Evolutionary conservation across 2,797 vertebrate species (phyloP), one percentile per base, ranked within the genome.

Genomic region (Lerista edwardsae): DNA sequence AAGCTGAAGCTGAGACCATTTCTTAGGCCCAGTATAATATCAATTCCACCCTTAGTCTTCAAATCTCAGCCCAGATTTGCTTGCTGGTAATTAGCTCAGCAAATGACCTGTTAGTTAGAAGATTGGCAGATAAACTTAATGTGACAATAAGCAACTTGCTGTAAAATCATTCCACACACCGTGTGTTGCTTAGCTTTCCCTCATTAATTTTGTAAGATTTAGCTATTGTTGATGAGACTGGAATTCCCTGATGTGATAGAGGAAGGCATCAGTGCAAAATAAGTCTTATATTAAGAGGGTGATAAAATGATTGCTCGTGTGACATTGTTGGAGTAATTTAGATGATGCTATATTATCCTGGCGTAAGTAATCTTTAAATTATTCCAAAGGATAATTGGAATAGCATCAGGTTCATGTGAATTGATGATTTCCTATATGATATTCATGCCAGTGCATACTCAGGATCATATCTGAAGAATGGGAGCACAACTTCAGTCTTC

Each of bases 111-210:
- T 59, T 86, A 68, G 81, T 76, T 47, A 57, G 29, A 84, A 14
- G 75, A 82, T 0, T 80, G 72, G 14, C 79, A 34, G 79, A 74
- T 79, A 87, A 71, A 0, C 0, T 41, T 17, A 4, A 75, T 36
- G 57, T 31, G 59, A 44, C 89, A 36, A 74, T 57, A 44, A 67
- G 0, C 65, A 85, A 89, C 84, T 2, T 85, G 51, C 83, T 86
- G 65, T n/a, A 82, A 91, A 91, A 88, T 87, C 86, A 81, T 88
- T 64, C 6, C 84, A 41, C 69, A 14, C 39, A 89, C 82, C 86
- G 85, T 90, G 67, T 88, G 91, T 93, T 85, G 85, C 64, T 85
- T 82, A 75, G 88, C 84, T 68, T 79, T 11, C 84, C 88, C 71
- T 87, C 47, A 82, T 91, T 87, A 78, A 82, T 87, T 90, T 71